These are phyloP conservation scores for Passer domesticus DNA, from an alignment of 2,113 vertebrate genomes.

Conservation along the genomic window DNA sequence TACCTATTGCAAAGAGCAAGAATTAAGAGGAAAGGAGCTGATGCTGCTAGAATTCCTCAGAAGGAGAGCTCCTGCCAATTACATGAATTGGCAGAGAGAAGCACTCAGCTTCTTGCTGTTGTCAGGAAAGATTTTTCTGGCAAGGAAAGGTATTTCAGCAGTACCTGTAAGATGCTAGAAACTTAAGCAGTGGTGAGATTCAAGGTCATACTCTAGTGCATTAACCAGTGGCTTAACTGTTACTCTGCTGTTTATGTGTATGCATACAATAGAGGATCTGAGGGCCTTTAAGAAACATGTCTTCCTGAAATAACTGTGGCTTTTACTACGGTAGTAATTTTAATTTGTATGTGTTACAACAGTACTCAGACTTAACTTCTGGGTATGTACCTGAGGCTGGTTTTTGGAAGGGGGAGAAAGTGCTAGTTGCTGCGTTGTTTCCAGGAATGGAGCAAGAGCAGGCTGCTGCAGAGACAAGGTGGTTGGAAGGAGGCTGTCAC, in stretches of 20 bases:
- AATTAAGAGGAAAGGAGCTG: background rate
- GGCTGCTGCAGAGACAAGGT: background rate
- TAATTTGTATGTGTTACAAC: background rate
- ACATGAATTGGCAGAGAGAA: background rate
- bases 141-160: background rate
- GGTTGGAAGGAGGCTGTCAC: background rate
- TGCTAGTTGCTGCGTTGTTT: background rate
- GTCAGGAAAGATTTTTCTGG: background rate
- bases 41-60: background rate
- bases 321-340: background rate
- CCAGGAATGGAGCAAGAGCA: background rate
- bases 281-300: background rate
- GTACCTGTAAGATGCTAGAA: background rate
- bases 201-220: background rate
- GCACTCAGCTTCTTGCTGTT: background rate
- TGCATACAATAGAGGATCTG: background rate
- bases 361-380: background rate
- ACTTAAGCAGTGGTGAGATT: background rate
- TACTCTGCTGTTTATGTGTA: background rate
- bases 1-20: accelerated
- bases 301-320: background rate
- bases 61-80: background rate
- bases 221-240: background rate
- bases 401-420: background rate
- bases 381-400: background rate